Base-by-base conservation (phyloP, 1,140 invertebrate species). In the Drosophila melanica region DNA sequence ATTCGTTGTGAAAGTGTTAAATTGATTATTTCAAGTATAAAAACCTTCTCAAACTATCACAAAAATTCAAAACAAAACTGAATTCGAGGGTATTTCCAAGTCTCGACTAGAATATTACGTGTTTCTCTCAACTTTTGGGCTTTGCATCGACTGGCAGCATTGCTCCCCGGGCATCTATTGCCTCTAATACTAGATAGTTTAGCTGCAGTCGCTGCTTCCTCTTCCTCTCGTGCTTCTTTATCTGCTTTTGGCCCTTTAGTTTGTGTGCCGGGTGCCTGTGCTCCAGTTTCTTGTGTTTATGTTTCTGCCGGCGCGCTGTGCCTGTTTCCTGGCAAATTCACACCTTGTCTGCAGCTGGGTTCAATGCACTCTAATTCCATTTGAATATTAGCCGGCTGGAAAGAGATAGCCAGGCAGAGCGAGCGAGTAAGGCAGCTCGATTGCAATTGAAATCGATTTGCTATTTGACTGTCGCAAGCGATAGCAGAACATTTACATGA, bases 391-490 rank as follows among this genome's bases (percentile, higher is more conserved):
- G 81, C 57, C 48, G 64, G 30, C 35, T 27, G 4, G 44, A 16
- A 9, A 50, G 9, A 44, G 39, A 45, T 16, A 51, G 27, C 23
- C 35, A 12, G 3, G n/a, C 37, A 39, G 44, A 33, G n/a, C 1
- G 3, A 1, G n/a, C 16, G 53, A 33, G 44, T 11, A 37, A 45
- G 53, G 50, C 59, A 30, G 30, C 60, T 63, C 48, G 50, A 79
- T 72, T 84, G 68, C 76, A 84, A 69, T 79, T 41, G 30, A 77
- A 73, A 87, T 86, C 68, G 71, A 82, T 87, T 86, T 79, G 79
- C 71, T 50, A 77, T 86, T 71, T 41, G 62, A 11, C 66, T 69
- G 80, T 76, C 80, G 67, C 75, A 50, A 71, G 63, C 63, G 48
- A 75, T 67, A 65, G 6, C 45, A 9, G 8, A 41, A 4, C 11